These are phyloP conservation scores for Apeltes quadracus DNA, from an alignment of 2,113 vertebrate genomes.

Conservation along the genomic window DNA sequence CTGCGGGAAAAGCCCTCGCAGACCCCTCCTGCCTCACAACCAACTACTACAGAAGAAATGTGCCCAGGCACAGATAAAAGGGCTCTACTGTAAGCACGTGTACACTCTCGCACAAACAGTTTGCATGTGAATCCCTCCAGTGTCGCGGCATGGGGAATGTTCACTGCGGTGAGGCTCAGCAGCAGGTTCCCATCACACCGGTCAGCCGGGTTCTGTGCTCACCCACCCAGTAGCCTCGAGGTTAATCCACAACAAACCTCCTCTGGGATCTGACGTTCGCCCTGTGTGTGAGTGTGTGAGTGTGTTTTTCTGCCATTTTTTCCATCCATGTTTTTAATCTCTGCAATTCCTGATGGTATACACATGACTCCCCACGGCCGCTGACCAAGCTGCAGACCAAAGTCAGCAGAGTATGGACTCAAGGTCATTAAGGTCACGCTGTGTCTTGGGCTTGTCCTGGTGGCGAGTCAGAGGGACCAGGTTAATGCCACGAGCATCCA, in stretches of 20 bases:
- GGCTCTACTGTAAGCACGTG: conserved; percentile 18
- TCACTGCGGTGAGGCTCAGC: conserved; percentile 48
- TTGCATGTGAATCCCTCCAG: conserved; percentile 56
- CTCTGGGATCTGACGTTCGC: conserved; percentile 39
- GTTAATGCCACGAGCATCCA: not conserved
- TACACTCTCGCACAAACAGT: conserved; percentile 21
- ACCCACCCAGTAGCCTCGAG: conserved; percentile 61
- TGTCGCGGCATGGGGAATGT: conserved; percentile 21
- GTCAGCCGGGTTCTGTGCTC: conserved; percentile 55
- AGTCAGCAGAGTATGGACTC: conserved; percentile 41
- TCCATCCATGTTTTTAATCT: conserved; percentile 57
- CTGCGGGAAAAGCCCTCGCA: too few species aligned
- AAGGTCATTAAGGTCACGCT: conserved; percentile 38
- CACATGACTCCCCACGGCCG: conserved; percentile 28
- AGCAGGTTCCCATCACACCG: conserved; percentile 47
- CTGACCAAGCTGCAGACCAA: conserved; percentile 21
- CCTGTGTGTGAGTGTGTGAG: conserved; percentile 12
- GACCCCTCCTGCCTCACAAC: conserved; percentile 7
- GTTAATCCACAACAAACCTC: conserved; percentile 67
- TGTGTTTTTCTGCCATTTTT: conserved; percentile 43
- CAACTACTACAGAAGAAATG: conserved; percentile 5
- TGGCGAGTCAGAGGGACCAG: not conserved
- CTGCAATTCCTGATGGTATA: conserved; percentile 46
- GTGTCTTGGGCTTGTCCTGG: conserved; percentile 3
- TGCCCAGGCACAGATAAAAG: conserved; percentile 20